Evolutionary conservation across 2,797 vertebrate genomes (phyloP).

Genomic region (Epinephelus coioides): DNA sequence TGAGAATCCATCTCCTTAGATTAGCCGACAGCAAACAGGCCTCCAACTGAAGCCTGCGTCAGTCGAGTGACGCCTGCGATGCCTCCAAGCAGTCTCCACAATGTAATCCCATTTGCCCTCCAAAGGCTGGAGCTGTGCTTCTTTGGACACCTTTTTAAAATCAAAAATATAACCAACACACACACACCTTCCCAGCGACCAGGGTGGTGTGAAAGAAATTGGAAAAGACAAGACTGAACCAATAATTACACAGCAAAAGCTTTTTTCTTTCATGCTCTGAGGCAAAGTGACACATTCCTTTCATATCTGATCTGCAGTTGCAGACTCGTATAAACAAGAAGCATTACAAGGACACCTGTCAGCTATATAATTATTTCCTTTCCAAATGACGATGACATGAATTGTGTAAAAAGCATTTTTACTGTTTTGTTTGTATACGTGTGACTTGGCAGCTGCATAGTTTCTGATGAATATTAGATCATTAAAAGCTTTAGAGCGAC

Average conservation of each 20-base stretch:
- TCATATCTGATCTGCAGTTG: constrained; percentile 41
- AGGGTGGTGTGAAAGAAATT: constrained; percentile 22
- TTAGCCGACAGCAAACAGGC: constrained; percentile 65
- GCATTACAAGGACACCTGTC: constrained; percentile 6
- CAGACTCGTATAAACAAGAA: constrained; percentile 17
- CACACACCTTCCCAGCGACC: constrained; percentile 1
- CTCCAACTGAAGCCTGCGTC: constrained; percentile 39
- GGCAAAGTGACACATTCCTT: constrained; percentile 32
- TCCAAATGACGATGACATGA: neutral
- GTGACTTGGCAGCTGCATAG: neutral
- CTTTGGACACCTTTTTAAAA: constrained; percentile 18
- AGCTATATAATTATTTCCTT: neutral
- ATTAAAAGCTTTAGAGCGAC: neutral
- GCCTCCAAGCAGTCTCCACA: constrained; percentile 50
- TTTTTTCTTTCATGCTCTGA: constrained; percentile 27
- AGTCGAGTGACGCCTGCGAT: constrained; percentile 39
- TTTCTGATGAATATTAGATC: neutral
- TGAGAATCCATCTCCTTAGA: constrained; percentile 74
- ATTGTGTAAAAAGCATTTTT: neutral
- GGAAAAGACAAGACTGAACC: constrained; percentile 34
- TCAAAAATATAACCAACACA: constrained; percentile 21
- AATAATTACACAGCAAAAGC: constrained; percentile 28
- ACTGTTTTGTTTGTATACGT: constrained; percentile 7
- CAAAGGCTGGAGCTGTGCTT: constrained; percentile 23
- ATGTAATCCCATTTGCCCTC: constrained; percentile 63